A percentile compares a stretch with the other conserved stretches of the same genome.
These are phyloP conservation scores for Drosophila quinaria DNA, from an alignment of 2,888 invertebrate genomes.

Conservation along the genomic window DNA sequence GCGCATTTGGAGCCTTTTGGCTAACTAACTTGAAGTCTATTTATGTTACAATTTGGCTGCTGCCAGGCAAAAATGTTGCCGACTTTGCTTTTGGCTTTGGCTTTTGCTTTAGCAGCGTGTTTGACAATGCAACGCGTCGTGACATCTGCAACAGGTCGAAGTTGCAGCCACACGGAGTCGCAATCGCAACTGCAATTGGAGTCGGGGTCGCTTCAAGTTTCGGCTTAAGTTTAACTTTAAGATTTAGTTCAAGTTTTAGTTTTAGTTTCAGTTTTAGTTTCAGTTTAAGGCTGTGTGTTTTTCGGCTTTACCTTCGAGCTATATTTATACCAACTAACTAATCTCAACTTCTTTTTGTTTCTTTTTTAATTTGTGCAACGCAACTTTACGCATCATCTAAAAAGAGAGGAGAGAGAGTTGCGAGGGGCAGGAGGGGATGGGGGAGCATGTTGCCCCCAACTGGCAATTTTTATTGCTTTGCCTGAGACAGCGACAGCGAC, in stretches of 20 bases:
- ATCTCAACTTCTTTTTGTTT: constrained; percentile 44
- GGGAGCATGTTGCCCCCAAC: constrained; percentile 6
- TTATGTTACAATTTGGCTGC: constrained; percentile 78
- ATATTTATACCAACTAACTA: constrained; percentile 24
- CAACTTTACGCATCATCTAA: constrained; percentile 59
- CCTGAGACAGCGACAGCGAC: not conserved
- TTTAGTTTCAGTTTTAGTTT: not conserved
- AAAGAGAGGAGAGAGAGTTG: not conserved
- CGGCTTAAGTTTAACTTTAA: constrained; percentile 20
- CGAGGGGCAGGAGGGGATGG: not conserved
- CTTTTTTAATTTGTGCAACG: constrained; percentile 66
- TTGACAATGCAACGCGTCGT: constrained; percentile 80
- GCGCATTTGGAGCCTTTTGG: constrained; percentile 70
- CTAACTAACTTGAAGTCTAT: constrained; percentile 78
- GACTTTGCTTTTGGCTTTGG: constrained; percentile 50
- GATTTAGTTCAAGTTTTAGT: not conserved
- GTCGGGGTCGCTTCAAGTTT: constrained; percentile 30
- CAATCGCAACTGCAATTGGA: not conserved
- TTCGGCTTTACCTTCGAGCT: not conserved
- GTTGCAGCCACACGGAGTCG: constrained; percentile 34
- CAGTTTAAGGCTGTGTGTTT: too few species aligned
- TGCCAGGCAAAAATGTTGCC: constrained; percentile 79
- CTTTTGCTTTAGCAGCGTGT: constrained; percentile 54
- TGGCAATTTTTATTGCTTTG: constrained; percentile 60
- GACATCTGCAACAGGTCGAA: constrained; percentile 81